These are phyloP conservation scores for Hirtodrosophila cameraria DNA, from an alignment of 2,888 invertebrate species.

Conservation along the genomic window DNA sequence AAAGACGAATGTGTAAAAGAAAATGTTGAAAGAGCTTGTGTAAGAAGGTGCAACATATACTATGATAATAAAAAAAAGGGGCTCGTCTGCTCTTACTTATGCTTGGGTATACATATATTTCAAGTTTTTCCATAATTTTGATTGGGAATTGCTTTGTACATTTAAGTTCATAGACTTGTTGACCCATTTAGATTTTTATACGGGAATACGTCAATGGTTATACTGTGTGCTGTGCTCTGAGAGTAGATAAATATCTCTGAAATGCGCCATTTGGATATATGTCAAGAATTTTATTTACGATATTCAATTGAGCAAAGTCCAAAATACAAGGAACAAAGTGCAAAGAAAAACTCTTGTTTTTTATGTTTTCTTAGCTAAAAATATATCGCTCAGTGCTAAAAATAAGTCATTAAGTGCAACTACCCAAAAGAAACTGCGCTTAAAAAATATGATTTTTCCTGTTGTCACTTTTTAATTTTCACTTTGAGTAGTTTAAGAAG, in stretches of 20 bases:
- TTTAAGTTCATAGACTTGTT: neutral
- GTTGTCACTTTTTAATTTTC: neutral
- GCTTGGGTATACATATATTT: too few species aligned
- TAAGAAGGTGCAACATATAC: neutral
- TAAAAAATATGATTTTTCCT: too few species aligned
- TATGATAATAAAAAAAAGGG: conserved; percentile 29
- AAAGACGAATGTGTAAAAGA: conserved; percentile 7
- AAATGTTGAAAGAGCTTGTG: conserved; percentile 2
- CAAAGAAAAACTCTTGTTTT: conserved; percentile 2
- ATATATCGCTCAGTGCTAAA: too few species aligned
- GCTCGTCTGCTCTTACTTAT: conserved; percentile 54
- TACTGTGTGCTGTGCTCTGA: conserved; percentile 10
- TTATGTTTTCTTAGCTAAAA: conserved; percentile 19
- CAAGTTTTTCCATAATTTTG: neutral
- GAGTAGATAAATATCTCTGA: conserved; percentile 13
- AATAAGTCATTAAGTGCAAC: too few species aligned
- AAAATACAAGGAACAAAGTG: conserved; percentile 47
- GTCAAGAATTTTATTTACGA: conserved; percentile 62
- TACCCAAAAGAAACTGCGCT: too few species aligned
- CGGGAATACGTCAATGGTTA: conserved; percentile 46
- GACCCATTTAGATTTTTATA: neutral
- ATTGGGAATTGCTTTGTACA: neutral
- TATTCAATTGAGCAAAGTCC: conserved; percentile 54
- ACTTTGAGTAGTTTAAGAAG: too few species aligned
- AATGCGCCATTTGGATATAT: conserved; percentile 51